phyloP scores from a whole-genome alignment of 1,140 invertebrate species.

The fruit fly (Drosophila melanogaster) region DNA sequence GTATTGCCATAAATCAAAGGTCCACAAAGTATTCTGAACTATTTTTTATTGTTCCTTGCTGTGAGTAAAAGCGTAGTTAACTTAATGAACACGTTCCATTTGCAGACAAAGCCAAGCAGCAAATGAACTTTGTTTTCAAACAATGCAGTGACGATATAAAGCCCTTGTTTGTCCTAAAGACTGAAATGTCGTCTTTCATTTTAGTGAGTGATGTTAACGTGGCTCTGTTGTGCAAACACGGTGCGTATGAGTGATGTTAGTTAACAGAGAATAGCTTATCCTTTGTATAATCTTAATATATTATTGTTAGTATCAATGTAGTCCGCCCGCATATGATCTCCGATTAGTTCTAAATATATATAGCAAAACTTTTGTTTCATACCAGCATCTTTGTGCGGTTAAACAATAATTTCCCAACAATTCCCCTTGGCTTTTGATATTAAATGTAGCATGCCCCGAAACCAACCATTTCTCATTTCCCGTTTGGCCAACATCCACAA shows the following conservation, averaged over 20 bases:
- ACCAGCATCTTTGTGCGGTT: constrained; percentile 27
- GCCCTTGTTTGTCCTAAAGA: constrained; percentile 44
- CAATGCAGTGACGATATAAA: constrained; percentile 42
- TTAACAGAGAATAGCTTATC: neutral
- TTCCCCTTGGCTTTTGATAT: constrained; percentile 26
- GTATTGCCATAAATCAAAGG: constrained; percentile 50
- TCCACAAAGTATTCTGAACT: constrained; percentile 29
- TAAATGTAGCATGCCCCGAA: constrained; percentile 25
- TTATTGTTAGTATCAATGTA: neutral
- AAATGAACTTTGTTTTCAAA: constrained; percentile 42
- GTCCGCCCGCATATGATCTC: neutral
- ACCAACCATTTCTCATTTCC: constrained; percentile 67
- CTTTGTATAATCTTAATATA: neutral
- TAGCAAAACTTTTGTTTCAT: neutral
- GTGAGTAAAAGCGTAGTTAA: constrained; percentile 54
- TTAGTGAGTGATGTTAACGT: constrained; percentile 49
- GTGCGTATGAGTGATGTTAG: constrained; percentile 59
- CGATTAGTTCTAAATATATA: constrained; percentile 21
- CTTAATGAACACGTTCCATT: constrained; percentile 61
- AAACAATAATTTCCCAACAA: constrained; percentile 38
- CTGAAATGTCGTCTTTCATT: no score
- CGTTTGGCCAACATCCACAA: constrained; percentile 15
- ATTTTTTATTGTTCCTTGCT: constrained; percentile 35
- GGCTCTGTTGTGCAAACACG: constrained; percentile 15
- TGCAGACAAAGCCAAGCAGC: constrained; percentile 41